These are phyloP conservation scores for Ambastaia sidthimunki DNA, from an alignment of 2,797 vertebrate genomes.

Conservation along the genomic window DNA sequence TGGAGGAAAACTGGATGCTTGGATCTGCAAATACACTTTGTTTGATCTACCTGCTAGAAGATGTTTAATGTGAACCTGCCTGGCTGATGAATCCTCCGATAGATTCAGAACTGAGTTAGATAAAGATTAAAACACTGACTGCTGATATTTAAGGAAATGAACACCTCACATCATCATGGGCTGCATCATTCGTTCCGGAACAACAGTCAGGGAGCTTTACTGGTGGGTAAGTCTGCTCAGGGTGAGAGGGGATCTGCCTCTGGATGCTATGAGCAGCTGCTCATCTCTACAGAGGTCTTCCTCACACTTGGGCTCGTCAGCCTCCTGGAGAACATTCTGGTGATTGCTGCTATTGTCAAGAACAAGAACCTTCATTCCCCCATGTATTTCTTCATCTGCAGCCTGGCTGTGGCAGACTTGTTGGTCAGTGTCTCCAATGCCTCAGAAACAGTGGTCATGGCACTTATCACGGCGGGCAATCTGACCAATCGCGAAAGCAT, in stretches of 20 bases:
- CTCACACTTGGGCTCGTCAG: conserved; percentile 85
- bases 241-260: conserved; percentile 46
- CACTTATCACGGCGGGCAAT: conserved; percentile 79
- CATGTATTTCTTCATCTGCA: conserved; percentile 92
- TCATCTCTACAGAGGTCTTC: conserved; percentile 85
- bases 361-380: conserved; percentile 90
- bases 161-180: conserved; percentile 53
- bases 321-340: conserved; percentile 85
- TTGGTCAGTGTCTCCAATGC: conserved; percentile 88
- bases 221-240: conserved; percentile 29
- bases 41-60: conserved; percentile 19
- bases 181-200: conserved; percentile 54
- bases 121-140: background rate
- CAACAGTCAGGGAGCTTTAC: conserved; percentile 51
- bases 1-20: conserved; percentile 9
- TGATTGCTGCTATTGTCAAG: conserved; percentile 84
- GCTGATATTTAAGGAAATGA: conserved; percentile 46
- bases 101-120: background rate
- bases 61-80: background rate
- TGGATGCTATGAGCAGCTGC: conserved; percentile 84
- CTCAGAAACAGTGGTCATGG: conserved; percentile 86
- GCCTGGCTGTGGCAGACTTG: conserved; percentile 87
- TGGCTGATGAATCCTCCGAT: background rate
- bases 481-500: conserved; percentile 74
- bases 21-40: conserved; percentile 2